Evolutionary conservation across 2,113 vertebrate genomes (phyloP), one percentile per base, ranked within the genome.

Genomic region (Tautogolabrus adspersus): DNA sequence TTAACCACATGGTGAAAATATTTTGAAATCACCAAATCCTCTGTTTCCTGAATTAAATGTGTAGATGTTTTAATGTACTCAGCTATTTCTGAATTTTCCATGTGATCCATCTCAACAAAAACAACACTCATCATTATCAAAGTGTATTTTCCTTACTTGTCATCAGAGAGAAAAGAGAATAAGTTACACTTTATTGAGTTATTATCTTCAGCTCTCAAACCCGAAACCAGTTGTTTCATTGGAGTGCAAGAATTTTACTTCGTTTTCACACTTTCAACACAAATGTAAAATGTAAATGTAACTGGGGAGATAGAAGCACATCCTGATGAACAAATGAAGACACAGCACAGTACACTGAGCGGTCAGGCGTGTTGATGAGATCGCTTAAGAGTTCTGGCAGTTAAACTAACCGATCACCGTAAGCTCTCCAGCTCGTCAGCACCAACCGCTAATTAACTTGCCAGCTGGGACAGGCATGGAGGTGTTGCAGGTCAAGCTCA

Each of bases 401-500:
- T 55, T 72, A 73, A 83, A 61, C 54, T 49, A 22, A 76, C 38
- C 9, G 23, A 2, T 44, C 37, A 10, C 69, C 26, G 10, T 69
- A 64, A 75, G 46, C 38, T 56, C 75, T 67, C 47, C 40, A 10
- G 54, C 78, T 66, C 37, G 23, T 79, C 87, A 83, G 60, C 75
- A 66, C 62, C 72, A 61, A 74, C 42, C 18, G 57, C 67, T 86
- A 67, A 88, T 86, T 75, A 83, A 58, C 66, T 40, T 11, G 70
- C 26, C 72, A 83, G 74, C 76, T 84, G 77, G 42, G 66, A 70
- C 55, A 64, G 72, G 66, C 70, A 22, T 8, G 56, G 44, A 74
- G 81, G 37, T 1, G 44, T 54, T 15, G 42, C 3, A 7, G 71
- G 69, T 69, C 57, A 71, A 69, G 63, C 65, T 71, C 59, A 73